Percentiles rank a stretch among this genome's conserved stretches.
Evolutionary conservation across 2,888 invertebrate genomes (phyloP).

Genomic region (Patella caerulea): DNA sequence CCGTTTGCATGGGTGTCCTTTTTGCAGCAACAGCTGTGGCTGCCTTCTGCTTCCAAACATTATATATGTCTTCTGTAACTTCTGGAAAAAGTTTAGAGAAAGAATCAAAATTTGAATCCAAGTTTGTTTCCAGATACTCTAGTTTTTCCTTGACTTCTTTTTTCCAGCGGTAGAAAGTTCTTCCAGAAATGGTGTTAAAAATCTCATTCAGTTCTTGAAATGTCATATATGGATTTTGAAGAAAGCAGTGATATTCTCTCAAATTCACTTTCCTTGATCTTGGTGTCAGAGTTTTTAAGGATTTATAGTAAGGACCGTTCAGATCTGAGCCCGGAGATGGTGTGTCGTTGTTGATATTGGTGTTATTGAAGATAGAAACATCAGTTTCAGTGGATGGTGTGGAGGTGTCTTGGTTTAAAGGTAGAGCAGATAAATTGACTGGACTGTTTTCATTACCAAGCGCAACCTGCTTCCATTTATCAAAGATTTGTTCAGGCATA

Average conservation of each 20-base stretch:
- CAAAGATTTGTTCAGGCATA: slow-evolving; percentile 23
- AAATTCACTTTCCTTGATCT: slow-evolving; percentile 30
- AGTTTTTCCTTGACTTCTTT: slow-evolving; percentile 37
- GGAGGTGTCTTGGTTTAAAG: not conserved
- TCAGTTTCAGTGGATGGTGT: not conserved
- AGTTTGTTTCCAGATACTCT: slow-evolving; percentile 36
- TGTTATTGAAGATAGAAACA: slow-evolving; percentile 15
- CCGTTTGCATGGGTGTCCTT: not conserved
- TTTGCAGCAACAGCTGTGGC: not conserved
- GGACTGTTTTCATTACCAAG: not conserved
- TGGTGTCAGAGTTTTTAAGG: not conserved
- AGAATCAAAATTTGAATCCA: slow-evolving; percentile 31
- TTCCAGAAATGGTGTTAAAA: slow-evolving; percentile 31
- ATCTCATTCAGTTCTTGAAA: slow-evolving; percentile 31
- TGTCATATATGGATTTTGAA: slow-evolving; percentile 41
- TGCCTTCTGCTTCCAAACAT: slow-evolving; percentile 33
- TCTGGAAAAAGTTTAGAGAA: slow-evolving; percentile 37
- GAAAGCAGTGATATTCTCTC: slow-evolving; percentile 35
- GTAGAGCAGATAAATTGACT: not conserved
- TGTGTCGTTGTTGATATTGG: not conserved
- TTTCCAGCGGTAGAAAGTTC: slow-evolving; percentile 41
- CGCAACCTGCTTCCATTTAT: slow-evolving; percentile 15
- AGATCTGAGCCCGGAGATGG: not conserved
- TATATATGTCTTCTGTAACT: slow-evolving; percentile 36
- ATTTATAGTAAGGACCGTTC: not conserved